phyloP scores from a whole-genome alignment of 2,888 invertebrate species.

The Hypsopygia costalis region DNA sequence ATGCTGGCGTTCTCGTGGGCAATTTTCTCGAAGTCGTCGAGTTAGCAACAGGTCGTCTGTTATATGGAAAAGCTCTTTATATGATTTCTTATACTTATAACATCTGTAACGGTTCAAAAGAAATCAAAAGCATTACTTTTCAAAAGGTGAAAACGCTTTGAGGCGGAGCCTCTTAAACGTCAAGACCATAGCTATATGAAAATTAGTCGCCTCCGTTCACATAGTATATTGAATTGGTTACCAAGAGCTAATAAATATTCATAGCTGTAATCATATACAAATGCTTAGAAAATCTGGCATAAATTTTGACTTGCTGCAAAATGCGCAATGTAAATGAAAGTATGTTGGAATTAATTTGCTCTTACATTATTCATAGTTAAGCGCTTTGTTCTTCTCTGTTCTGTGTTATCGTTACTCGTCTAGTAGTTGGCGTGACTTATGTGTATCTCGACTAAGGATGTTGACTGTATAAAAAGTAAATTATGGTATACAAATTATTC shows the following conservation, averaged over 20 bases:
- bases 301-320: too few species aligned
- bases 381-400: neutral
- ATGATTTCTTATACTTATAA: conserved; percentile 42
- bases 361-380: neutral
- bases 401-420: too few species aligned
- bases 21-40: conserved; percentile 42
- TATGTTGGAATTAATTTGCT: neutral
- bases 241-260: conserved; percentile 8
- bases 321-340: too few species aligned
- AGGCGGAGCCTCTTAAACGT: conserved; percentile 27
- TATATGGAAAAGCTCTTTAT: conserved; percentile 46
- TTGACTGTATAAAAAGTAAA: too few species aligned
- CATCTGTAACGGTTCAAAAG: conserved; percentile 34
- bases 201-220: conserved; percentile 18
- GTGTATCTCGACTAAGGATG: too few species aligned
- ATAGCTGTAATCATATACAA: neutral
- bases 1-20: conserved; percentile 33
- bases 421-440: too few species aligned
- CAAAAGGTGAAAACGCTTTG: conserved; percentile 41
- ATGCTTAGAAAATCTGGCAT: too few species aligned
- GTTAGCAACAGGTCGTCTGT: conserved; percentile 61
- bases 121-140: conserved; percentile 39
- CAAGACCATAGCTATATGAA: conserved; percentile 20
- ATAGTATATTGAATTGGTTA: conserved; percentile 11
- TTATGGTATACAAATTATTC: too few species aligned